Conservation (phyloP, 2,888 invertebrate species). For the Sarcophaga subvicina region DNA sequence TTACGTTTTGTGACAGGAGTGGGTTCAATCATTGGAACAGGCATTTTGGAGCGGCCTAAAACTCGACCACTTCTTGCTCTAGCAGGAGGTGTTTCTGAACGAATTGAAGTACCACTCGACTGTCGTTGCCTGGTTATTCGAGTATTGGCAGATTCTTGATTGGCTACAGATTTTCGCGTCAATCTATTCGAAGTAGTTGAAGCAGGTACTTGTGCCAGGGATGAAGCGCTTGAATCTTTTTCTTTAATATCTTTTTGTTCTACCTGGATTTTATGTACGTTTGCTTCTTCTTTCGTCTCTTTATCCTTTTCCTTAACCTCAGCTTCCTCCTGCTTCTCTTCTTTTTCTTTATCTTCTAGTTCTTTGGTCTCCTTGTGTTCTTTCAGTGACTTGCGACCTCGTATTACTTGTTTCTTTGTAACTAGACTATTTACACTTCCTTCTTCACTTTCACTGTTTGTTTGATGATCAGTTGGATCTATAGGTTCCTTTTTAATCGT, state of each 20-base stretch:
- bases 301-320: conserved; percentile 57
- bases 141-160: conserved; percentile 76
- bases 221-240: conserved; percentile 65
- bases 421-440: conserved; percentile 6
- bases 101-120: conserved; percentile 61
- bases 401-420: conserved; percentile 67
- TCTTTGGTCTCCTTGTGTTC: conserved; percentile 71
- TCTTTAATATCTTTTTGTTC: conserved; percentile 58
- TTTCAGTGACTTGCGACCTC: conserved; percentile 78
- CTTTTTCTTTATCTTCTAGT: conserved; percentile 69
- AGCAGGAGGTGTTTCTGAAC: conserved; percentile 73
- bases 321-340: conserved; percentile 69
- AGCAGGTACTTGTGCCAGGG: conserved; percentile 51
- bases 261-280: conserved; percentile 50
- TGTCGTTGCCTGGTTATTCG: conserved; percentile 78
- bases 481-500: conserved; percentile 71
- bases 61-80: conserved; percentile 66
- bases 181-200: conserved; percentile 74
- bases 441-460: conserved; percentile 72
- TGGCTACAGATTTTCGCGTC: conserved; percentile 78
- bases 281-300: conserved; percentile 28
- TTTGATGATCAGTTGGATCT: conserved; percentile 67
- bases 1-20: conserved; percentile 74
- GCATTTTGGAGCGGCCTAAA: conserved; percentile 66
- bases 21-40: conserved; percentile 70